phyloP scores from a whole-genome alignment of 2,888 invertebrate genomes.

The Hetaerina titia region DNA sequence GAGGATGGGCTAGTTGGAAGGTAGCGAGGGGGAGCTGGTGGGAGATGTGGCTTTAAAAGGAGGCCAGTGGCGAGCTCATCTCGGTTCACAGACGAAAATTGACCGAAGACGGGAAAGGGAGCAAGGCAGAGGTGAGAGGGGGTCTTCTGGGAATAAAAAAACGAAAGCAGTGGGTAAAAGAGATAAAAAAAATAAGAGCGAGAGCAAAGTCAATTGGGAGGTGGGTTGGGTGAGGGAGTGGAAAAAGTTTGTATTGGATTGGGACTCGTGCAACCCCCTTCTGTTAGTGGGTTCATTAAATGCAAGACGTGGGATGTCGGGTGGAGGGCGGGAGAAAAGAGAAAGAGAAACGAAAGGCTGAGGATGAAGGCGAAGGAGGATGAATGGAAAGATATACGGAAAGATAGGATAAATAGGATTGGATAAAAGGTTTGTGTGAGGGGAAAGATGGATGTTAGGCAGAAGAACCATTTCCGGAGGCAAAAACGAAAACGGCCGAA shows the following conservation, averaged over 20 bases:
- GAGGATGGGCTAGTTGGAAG: not conserved
- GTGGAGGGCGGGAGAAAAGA: not conserved
- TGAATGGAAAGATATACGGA: not conserved
- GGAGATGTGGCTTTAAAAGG: not conserved
- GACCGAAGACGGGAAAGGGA: not conserved
- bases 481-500: too few relatives aligned
- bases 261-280: not conserved
- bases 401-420: not conserved
- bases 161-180: not conserved
- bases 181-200: not conserved
- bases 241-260: conserved; percentile 29
- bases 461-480: too few relatives aligned
- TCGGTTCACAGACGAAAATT: not conserved
- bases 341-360: not conserved
- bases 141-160: not conserved
- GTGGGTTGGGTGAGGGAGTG: not conserved
- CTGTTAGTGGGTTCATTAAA: conserved; percentile 16
- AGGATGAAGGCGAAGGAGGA: not conserved
- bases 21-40: not conserved
- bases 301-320: not conserved
- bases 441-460: not conserved
- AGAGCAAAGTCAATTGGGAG: not conserved
- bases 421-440: not conserved
- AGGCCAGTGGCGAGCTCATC: not conserved
- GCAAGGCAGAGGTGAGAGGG: not conserved